phyloP scores from a whole-genome alignment of 2,888 invertebrate genomes.

The Drosophila acutilabella region DNA sequence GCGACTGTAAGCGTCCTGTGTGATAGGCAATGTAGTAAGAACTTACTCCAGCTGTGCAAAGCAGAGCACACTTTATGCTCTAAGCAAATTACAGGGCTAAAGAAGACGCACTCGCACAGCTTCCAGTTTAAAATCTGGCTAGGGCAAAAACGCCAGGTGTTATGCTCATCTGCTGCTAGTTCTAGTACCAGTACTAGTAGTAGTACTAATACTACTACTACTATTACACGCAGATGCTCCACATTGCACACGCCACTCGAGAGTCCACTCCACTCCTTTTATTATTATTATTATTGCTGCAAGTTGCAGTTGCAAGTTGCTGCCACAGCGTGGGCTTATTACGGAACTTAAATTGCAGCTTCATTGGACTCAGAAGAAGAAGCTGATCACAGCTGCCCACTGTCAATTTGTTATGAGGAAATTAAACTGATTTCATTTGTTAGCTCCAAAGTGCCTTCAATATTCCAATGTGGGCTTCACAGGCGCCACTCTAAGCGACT shows the following conservation, averaged over 20 bases:
- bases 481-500: constrained; percentile 63
- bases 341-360: constrained; percentile 63
- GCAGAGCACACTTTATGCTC: neutral
- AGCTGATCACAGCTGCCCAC: constrained; percentile 51
- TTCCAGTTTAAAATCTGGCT: constrained; percentile 59
- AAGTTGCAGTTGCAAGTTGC: constrained; percentile 32
- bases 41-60: neutral
- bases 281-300: constrained; percentile 28
- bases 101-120: constrained; percentile 41
- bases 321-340: constrained; percentile 71
- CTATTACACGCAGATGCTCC: constrained; percentile 40
- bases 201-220: neutral
- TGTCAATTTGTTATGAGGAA: constrained; percentile 59
- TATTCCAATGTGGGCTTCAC: constrained; percentile 41
- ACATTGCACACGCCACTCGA: constrained; percentile 57
- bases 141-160: constrained; percentile 67
- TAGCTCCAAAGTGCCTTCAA: constrained; percentile 1
- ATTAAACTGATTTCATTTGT: constrained; percentile 58
- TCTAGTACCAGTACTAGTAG: neutral
- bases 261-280: constrained; percentile 53
- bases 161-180: constrained; percentile 31
- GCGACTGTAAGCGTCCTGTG: no score
- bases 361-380: constrained; percentile 36
- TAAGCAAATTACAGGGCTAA: neutral
- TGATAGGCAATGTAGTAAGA: no score